Base-by-base conservation (phyloP, 2,113 vertebrate genomes). In the Petaurus breviceps region DNA sequence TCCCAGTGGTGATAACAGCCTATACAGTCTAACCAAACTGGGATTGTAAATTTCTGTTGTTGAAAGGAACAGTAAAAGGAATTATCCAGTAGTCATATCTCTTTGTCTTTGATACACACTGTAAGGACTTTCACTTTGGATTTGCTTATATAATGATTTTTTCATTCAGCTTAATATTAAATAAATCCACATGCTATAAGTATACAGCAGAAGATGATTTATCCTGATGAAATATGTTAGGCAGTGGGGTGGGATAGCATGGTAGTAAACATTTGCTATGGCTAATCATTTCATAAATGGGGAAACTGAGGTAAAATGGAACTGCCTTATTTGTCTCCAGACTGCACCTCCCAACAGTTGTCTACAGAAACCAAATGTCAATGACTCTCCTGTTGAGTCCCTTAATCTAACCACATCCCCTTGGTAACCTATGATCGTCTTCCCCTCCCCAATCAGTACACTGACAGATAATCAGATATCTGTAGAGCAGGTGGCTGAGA, bases 401-500 rank as follows among this genome's bases (percentile, higher is more conserved):
- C 68, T 43, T 84, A 84, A 43, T 84, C 49, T 90, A 90, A 50
- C 14, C 24, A 14, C 9, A 4, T 50, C 46, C 28, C 46, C 1
- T 51, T 31, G 47, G 28, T 51, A 51, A 90, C 10, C 47, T 47
- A 51, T 24, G n/a, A 0, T 19, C 90, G 26, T 90, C 89, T 31
- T n/a, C 8, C 22, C 89, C 14, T 31, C 16, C 47, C 89, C 46
- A 50, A 50, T 90, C 47, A 28, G 10, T 26, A 26, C 90, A 90
- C 90, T 90, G 90, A 50, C 28, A 47, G 90, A 90, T 90, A 51
- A 90, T 49, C 47, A 51, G 90, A 51, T 10, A 90, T 90, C 10
- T 47, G 49, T 51, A 47, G 90, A 90, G 49, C 92, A 92, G 53
- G 51, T 92, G 92, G 92, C 46, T n/a, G 52, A 92, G 53, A 52